These are phyloP conservation scores for Andricus curvator DNA, from an alignment of 2,888 invertebrate species.

Conservation along the genomic window DNA sequence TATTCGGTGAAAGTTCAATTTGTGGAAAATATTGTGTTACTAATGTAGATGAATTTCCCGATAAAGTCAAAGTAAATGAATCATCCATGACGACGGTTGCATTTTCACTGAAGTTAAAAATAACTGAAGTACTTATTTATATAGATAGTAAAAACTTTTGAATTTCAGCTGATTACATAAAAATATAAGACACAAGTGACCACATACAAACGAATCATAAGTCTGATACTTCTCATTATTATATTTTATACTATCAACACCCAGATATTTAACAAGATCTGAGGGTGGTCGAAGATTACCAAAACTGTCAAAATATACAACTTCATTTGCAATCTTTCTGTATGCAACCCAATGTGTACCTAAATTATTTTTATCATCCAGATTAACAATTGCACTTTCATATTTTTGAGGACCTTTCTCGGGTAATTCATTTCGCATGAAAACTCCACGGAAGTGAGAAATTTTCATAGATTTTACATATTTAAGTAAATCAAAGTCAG, in stretches of 20 bases:
- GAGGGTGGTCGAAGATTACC: constrained; percentile 48
- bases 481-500: constrained; percentile 51
- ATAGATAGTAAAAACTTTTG: no score
- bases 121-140: no score
- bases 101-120: no score
- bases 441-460: constrained; percentile 54
- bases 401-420: constrained; percentile 39
- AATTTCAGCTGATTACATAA: background rate
- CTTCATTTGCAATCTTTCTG: constrained; percentile 29
- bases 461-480: constrained; percentile 51
- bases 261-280: constrained; percentile 46
- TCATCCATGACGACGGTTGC: no score
- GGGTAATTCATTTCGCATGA: constrained; percentile 43
- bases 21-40: no score
- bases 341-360: constrained; percentile 59
- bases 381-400: constrained; percentile 56
- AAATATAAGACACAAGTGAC: constrained; percentile 46
- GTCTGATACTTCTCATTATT: constrained; percentile 47
- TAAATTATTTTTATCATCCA: constrained; percentile 21
- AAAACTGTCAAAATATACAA: constrained; percentile 53
- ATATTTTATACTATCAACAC: constrained; percentile 50
- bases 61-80: no score
- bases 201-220: constrained; percentile 38
- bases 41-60: no score
- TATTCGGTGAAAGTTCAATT: no score